Evolutionary conservation across 2,888 invertebrate species (phyloP).

Genomic region (Cheilosia pagana): DNA sequence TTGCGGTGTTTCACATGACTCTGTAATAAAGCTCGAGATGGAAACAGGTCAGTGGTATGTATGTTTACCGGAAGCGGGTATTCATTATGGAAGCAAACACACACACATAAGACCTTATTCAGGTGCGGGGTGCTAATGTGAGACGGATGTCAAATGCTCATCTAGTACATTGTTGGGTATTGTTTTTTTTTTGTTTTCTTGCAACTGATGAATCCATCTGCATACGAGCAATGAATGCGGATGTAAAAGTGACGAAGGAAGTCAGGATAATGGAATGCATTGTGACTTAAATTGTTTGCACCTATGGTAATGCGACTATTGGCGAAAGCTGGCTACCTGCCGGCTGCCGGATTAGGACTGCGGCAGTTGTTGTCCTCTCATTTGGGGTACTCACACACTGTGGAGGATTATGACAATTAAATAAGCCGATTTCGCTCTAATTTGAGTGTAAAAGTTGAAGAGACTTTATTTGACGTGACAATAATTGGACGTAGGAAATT

Average conservation of each 20-base stretch:
- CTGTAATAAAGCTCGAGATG: conserved; percentile 55
- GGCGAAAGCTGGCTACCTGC: conserved; percentile 20
- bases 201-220: conserved; percentile 45
- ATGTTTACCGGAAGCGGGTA: conserved; percentile 62
- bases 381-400: neutral
- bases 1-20: conserved; percentile 68
- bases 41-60: conserved; percentile 68
- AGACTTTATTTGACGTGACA: no score
- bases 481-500: no score
- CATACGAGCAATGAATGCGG: conserved; percentile 57
- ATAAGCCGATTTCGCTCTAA: neutral
- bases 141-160: conserved; percentile 54
- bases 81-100: conserved; percentile 47
- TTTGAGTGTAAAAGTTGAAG: neutral
- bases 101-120: conserved; percentile 33
- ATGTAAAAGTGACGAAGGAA: conserved; percentile 47
- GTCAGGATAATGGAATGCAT: conserved; percentile 62
- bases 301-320: conserved; percentile 40
- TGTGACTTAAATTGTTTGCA: conserved; percentile 59
- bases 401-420: neutral
- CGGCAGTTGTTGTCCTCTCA: conserved; percentile 2
- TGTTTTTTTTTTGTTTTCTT: conserved; percentile 9
- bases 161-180: conserved; percentile 7
- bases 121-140: conserved; percentile 45
- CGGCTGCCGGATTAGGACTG: conserved; percentile 51